These are phyloP conservation scores for Aelia acuminata DNA, from an alignment of 2,888 invertebrate species.

Conservation along the genomic window DNA sequence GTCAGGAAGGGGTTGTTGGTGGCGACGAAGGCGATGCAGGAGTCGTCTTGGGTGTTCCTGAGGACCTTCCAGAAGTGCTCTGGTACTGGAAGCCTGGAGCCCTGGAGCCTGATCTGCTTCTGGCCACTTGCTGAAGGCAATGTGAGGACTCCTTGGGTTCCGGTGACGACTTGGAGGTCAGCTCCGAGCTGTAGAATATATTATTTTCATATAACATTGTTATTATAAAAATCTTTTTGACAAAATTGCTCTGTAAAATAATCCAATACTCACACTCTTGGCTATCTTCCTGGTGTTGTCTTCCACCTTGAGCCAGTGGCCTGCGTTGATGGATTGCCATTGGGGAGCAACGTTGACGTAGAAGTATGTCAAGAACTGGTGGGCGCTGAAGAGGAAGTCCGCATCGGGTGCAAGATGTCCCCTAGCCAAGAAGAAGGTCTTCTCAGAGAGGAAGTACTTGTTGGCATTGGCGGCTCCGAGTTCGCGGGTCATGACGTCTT, in stretches of 20 bases:
- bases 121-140: conserved; percentile 69
- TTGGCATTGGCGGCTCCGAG: conserved; percentile 61
- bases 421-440: conserved; percentile 69
- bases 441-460: conserved; percentile 65
- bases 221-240: conserved; percentile 67
- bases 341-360: conserved; percentile 73
- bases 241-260: conserved; percentile 68
- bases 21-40: conserved; percentile 72
- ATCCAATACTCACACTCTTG: conserved; percentile 66
- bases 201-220: conserved; percentile 64
- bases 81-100: conserved; percentile 69
- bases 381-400: conserved; percentile 71
- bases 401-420: conserved; percentile 73
- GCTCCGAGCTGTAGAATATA: conserved; percentile 66
- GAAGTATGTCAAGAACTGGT: conserved; percentile 72
- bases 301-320: conserved; percentile 73
- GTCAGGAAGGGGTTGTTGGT: conserved; percentile 72
- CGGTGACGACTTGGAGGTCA: conserved; percentile 70
- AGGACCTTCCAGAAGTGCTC: conserved; percentile 72
- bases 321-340: conserved; percentile 72
- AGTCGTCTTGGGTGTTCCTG: conserved; percentile 68
- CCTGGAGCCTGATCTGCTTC: conserved; percentile 69
- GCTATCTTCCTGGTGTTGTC: conserved; percentile 69
- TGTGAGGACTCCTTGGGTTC: conserved; percentile 70
- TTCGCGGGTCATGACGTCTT: conserved; percentile 57